Percentiles rank a stretch among this genome's conserved stretches.
phyloP scores from a whole-genome alignment of 2,888 invertebrate species.

The Sisyra nigra region DNA sequence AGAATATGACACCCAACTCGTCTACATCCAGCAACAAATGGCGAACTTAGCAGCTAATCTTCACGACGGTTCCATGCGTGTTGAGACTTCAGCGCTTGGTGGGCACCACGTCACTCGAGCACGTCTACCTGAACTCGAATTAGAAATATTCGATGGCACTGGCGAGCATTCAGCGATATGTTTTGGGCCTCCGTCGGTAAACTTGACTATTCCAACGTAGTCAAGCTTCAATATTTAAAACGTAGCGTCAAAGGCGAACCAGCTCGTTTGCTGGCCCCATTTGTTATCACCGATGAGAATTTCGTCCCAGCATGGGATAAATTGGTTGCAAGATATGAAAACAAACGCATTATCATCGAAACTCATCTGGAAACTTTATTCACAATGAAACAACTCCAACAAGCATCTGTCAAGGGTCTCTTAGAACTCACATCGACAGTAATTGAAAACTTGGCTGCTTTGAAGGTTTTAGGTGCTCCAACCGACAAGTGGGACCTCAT shows the following conservation, averaged over 20 bases:
- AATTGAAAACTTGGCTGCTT: neutral
- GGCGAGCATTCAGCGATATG: conserved; percentile 10
- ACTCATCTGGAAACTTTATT: conserved; percentile 11
- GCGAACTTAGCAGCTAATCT: no score
- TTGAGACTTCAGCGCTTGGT: no score
- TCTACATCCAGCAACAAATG: no score
- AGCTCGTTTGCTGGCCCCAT: conserved; percentile 9
- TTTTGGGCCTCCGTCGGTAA: conserved; percentile 9
- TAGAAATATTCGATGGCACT: no score
- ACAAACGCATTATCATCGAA: conserved; percentile 10
- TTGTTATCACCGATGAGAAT: conserved; percentile 9
- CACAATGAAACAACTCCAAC: neutral
- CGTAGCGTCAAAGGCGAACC: conserved; percentile 10
- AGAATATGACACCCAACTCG: no score
- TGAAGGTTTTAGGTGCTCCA: neutral
- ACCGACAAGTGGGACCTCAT: neutral
- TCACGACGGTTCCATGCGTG: no score
- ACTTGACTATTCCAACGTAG: conserved; percentile 8
- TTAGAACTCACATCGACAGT: neutral
- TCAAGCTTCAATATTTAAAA: conserved; percentile 12
- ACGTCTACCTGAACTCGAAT: no score
- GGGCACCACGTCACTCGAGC: no score
- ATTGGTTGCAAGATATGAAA: conserved; percentile 11
- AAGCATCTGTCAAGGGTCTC: neutral
- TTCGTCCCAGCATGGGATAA: conserved; percentile 11